Evolutionary conservation across 2,113 vertebrate genomes (phyloP), one percentile per base, ranked within the genome.

Genomic region (Burhinus bistriatus): DNA sequence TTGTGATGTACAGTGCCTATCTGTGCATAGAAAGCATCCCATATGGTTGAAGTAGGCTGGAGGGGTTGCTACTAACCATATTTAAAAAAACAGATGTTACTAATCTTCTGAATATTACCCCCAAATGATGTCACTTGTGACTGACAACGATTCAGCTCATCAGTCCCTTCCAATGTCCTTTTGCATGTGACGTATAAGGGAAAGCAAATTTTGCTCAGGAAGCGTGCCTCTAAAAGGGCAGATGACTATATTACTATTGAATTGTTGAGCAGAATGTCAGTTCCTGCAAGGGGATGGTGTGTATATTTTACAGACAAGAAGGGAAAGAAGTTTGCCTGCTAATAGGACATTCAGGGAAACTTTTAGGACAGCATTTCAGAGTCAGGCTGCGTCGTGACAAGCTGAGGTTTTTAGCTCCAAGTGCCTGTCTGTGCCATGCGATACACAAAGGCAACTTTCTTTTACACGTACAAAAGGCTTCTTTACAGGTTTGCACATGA

Each of bases 71-170:
- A 96, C 90, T 91, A 97, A 97, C 97, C 90, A 54, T 96, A 96
- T 97, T 97, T 98, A 0, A 89, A 97, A 97, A 98, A 98, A 95
- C 98, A 98, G 98, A 98, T 98, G 98, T 97, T 98, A 95, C 97
- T 97, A 95, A 97, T 98, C 97, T 98, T 98, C 95, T 93, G 94
- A 96, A 93, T 91, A 87, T 96, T 96, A 89, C 85, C 89, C 90
- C 85, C 89, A 97, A 97, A 98, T 96, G 84, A 97, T 97, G 96
- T 96, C 98, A 93, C 90, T 97, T 92, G 83, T 96, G 93, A 94
- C 96, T 98, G 97, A 96, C 96, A 97, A 73, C 2, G 8, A 84
- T 91, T 93, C 83, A 83, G 83, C 47, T 97, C 94, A 96, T 96
- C 65, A 42, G 83, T 96, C 80, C 90, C 71, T 95, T 95, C 95